A percentile compares a stretch with the other conserved stretches of the same genome.
These are phyloP conservation scores for Sander lucioperca DNA, from an alignment of 2,113 vertebrate species.

Conservation along the genomic window DNA sequence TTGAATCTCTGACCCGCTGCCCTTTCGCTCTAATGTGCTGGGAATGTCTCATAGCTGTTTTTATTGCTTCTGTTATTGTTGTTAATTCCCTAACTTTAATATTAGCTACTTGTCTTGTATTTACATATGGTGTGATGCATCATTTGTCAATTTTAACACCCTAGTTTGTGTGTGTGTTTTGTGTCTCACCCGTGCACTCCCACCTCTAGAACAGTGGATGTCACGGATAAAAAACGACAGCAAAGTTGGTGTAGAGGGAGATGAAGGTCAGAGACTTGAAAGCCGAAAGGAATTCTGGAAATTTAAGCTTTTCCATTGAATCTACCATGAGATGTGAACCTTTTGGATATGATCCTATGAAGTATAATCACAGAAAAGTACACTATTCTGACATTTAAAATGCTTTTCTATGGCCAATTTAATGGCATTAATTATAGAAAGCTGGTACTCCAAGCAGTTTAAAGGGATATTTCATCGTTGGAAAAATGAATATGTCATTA, in stretches of 20 bases:
- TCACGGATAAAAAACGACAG: constrained; percentile 74
- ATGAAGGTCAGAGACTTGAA: constrained; percentile 71
- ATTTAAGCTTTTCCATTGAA: constrained; percentile 4
- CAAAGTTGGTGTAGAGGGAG: constrained; percentile 58
- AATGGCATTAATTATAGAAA: not conserved
- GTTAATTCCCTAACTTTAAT: constrained; percentile 6
- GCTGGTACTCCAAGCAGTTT: not conserved
- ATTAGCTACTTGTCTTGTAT: not conserved
- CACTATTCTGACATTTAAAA: no score
- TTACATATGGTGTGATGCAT: constrained; percentile 1
- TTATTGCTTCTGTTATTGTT: constrained; percentile 5
- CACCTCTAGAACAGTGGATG: constrained; percentile 83
- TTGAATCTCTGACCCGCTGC: constrained; percentile 38
- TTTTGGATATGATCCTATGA: no score
- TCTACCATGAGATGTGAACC: not conserved
- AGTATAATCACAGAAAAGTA: no score
- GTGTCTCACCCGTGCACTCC: constrained; percentile 49
- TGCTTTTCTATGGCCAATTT: not conserved
- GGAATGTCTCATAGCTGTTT: constrained; percentile 25
- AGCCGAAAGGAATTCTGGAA: not conserved
- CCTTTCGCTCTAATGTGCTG: constrained; percentile 3
- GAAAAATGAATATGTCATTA: no score
- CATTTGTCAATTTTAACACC: constrained; percentile 26
- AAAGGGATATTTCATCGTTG: not conserved
- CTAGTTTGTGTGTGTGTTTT: constrained; percentile 41